These are phyloP conservation scores for Leptinotarsa defecta DNA, from an alignment of 1,140 invertebrate genomes.

Conservation along the genomic window DNA sequence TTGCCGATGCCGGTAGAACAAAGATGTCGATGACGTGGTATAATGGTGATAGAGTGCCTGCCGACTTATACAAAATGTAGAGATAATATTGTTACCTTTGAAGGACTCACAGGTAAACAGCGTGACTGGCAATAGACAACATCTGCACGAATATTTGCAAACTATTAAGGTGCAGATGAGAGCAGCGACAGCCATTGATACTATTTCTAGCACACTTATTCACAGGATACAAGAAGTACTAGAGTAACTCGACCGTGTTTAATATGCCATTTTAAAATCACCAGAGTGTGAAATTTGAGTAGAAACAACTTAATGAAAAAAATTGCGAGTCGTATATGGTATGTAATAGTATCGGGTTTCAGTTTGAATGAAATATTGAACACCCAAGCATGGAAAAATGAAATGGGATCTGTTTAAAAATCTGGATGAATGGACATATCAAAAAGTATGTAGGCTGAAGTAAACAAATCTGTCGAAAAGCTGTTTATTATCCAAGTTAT, in stretches of 20 bases:
- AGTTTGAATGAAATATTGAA: no score
- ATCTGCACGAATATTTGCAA: neutral
- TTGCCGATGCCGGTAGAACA: neutral
- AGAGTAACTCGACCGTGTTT: neutral
- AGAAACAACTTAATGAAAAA: neutral
- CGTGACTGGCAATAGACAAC: neutral
- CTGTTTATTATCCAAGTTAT: no score
- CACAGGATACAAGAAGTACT: neutral
- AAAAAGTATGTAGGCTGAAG: no score
- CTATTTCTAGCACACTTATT: neutral
- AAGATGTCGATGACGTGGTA: no score
- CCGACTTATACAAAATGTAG: no score
- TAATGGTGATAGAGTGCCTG: no score
- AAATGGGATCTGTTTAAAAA: no score
- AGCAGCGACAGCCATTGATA: neutral
- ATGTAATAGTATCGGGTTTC: no score
- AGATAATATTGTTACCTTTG: no score
- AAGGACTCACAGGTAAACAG: neutral
- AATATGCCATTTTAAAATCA: slow-evolving; percentile 7
- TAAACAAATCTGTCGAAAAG: no score
- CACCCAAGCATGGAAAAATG: no score
- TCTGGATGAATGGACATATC: no score
- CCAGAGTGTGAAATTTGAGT: neutral
- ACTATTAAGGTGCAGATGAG: neutral
- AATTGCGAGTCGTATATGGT: neutral